Conservation (phyloP, 2,888 invertebrate species). For the Maniola hyperantus region DNA sequence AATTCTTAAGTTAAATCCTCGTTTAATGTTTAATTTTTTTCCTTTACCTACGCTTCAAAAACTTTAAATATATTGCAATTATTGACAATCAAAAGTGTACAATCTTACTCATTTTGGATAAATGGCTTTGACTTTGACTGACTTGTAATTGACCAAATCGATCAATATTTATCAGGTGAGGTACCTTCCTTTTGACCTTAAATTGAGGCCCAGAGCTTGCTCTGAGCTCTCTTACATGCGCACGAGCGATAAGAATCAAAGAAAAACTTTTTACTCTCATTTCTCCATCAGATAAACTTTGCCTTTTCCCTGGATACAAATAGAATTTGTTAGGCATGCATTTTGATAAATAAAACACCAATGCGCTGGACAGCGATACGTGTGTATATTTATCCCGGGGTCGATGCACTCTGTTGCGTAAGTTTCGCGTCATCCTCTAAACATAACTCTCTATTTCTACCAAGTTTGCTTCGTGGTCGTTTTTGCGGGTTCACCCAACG, state of each 20-base stretch:
- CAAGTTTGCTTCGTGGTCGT: constrained; percentile 2
- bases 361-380: constrained; percentile 63
- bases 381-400: constrained; percentile 67
- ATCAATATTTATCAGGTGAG: too few relatives aligned
- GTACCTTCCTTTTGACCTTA: too few relatives aligned
- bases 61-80: too few relatives aligned
- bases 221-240: too few relatives aligned
- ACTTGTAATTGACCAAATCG: too few relatives aligned
- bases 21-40: too few relatives aligned
- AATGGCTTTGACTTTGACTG: too few relatives aligned
- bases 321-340: constrained; percentile 71
- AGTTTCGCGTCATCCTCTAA: constrained; percentile 45
- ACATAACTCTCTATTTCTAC: constrained; percentile 32
- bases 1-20: too few relatives aligned
- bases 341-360: constrained; percentile 63
- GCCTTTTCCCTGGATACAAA: constrained; percentile 47
- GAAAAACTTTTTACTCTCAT: neutral
- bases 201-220: too few relatives aligned
- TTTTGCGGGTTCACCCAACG: neutral
- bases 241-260: neutral
- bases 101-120: too few relatives aligned
- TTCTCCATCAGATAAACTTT: neutral
- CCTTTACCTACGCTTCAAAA: too few relatives aligned
- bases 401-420: constrained; percentile 72
- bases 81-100: too few relatives aligned